phyloP scores from a whole-genome alignment of 2,888 invertebrate species.

The Ormyrus thymus region DNA sequence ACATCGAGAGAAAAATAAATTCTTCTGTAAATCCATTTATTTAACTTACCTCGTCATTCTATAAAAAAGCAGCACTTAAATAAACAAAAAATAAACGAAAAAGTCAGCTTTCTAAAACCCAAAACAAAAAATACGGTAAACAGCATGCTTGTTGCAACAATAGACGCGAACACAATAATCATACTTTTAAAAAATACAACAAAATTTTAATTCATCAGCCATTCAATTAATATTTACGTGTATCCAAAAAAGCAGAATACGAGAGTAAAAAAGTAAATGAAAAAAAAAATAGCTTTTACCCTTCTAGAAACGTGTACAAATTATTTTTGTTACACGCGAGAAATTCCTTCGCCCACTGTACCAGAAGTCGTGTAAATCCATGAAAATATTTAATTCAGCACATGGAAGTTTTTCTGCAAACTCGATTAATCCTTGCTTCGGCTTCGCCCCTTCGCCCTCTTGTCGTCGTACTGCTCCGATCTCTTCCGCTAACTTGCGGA shows the following conservation, averaged over 20 bases:
- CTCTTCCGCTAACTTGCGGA: conserved; percentile 12
- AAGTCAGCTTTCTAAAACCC: background rate
- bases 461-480: background rate
- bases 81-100: conserved; percentile 1
- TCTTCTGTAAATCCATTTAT: background rate
- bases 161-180: background rate
- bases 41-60: conserved; percentile 19
- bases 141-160: too few relatives aligned
- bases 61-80: background rate
- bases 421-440: conserved; percentile 26
- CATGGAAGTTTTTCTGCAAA: conserved; percentile 27
- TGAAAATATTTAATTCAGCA: conserved; percentile 39
- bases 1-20: too few relatives aligned
- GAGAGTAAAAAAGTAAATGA: too few relatives aligned
- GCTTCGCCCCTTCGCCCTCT: background rate
- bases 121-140: background rate
- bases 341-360: background rate
- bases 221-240: too few relatives aligned
- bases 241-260: too few relatives aligned
- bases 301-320: background rate
- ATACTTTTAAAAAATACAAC: background rate
- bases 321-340: background rate
- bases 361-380: conserved; percentile 15
- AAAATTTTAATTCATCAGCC: background rate
- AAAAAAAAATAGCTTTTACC: conserved; percentile 11